Percentiles rank a stretch among this genome's conserved stretches.
Conservation (phyloP, 92 coral and sea anemone species). For the Epizoanthus ramosus region DNA sequence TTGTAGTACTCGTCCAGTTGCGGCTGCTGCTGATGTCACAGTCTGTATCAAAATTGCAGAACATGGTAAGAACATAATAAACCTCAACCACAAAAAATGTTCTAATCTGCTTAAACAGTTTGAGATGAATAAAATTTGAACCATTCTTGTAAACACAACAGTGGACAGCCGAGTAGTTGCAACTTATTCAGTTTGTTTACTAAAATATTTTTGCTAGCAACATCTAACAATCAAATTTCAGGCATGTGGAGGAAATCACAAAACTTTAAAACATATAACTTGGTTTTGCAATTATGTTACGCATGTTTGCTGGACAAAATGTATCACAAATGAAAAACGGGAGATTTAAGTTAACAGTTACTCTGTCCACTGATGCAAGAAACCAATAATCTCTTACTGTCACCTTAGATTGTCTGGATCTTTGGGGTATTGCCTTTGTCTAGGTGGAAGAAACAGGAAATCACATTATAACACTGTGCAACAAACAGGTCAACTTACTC, state of each 20-base stretch:
- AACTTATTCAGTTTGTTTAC: slow-evolving; percentile 1
- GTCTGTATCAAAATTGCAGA: slow-evolving; percentile 29
- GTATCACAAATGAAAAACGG: slow-evolving; percentile 4
- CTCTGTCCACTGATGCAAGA: slow-evolving; percentile 39
- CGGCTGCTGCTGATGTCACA: slow-evolving; percentile 46
- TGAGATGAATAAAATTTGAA: not conserved
- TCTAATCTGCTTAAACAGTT: not conserved
- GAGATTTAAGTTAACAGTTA: slow-evolving; percentile 6
- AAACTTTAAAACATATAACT: not conserved
- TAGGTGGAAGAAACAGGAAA: slow-evolving; percentile 45
- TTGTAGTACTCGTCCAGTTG: slow-evolving; percentile 57
- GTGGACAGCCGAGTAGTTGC: slow-evolving; percentile 18
- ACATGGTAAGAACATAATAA: not conserved
- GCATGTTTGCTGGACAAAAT: too few relatives aligned
- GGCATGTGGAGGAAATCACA: not conserved
- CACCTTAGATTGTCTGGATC: slow-evolving; percentile 47
- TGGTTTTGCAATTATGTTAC: not conserved
- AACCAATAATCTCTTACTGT: not conserved
- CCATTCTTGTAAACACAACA: slow-evolving; percentile 1
- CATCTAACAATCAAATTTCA: not conserved
- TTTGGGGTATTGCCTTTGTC: slow-evolving; percentile 47
- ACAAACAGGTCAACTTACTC: not conserved
- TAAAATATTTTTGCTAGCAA: not conserved
- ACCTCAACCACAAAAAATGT: not conserved
- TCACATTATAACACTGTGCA: slow-evolving; percentile 25